Evolutionary conservation across 2,888 invertebrate species (phyloP).

Genomic region (Machimus atricapillus): DNA sequence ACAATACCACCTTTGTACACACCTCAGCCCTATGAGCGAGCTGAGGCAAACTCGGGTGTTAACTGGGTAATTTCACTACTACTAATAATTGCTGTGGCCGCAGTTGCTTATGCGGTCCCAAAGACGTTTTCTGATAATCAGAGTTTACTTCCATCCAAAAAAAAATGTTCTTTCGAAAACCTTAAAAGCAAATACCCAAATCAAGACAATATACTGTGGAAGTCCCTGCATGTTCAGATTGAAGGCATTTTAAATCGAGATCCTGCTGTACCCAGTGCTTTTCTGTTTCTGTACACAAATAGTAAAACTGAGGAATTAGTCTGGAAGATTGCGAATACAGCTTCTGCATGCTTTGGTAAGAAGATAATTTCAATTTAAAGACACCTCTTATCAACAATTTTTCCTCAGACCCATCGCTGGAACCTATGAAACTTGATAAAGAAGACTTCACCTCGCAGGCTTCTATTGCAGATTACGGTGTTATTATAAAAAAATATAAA

Average conservation of each 20-base stretch:
- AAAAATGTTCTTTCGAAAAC: slow-evolving; percentile 51
- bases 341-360: slow-evolving; percentile 56
- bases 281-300: slow-evolving; percentile 53
- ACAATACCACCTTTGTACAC: neutral
- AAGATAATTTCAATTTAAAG: neutral
- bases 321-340: slow-evolving; percentile 51
- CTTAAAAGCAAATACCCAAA: slow-evolving; percentile 48
- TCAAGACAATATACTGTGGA: slow-evolving; percentile 52
- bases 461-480: slow-evolving; percentile 54
- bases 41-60: no score
- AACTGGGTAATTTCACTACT: neutral
- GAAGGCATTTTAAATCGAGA: slow-evolving; percentile 53
- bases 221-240: slow-evolving; percentile 49
- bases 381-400: neutral
- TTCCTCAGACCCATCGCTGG: slow-evolving; percentile 47
- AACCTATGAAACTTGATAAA: slow-evolving; percentile 48
- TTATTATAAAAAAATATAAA: slow-evolving; percentile 55
- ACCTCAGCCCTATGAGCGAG: no score
- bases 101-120: neutral
- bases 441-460: slow-evolving; percentile 51
- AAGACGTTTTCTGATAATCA: neutral
- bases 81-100: neutral
- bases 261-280: slow-evolving; percentile 52
- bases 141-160: neutral
- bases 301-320: slow-evolving; percentile 48